Evolutionary conservation across 1,140 invertebrate genomes (phyloP), one percentile per base, ranked within the genome.

Genomic region (Pentalonia nigronervosa): DNA sequence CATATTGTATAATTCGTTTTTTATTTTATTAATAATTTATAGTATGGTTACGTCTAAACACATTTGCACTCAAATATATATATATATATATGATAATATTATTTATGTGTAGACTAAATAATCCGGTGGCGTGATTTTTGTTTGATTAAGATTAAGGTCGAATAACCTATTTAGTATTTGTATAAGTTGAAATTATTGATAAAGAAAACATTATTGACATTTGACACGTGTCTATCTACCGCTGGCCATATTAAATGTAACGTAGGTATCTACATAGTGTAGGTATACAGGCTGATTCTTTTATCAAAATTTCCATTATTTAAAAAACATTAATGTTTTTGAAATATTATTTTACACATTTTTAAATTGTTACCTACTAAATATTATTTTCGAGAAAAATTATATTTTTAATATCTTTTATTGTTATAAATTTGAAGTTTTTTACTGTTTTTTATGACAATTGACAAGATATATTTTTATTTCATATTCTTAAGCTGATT

Each of bases 61-160:
- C 0, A 34, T 76, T 67, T n/a, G 56, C 30, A 11, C 21, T 53
- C 20, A 53, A 53, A 53, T 53, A 53, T 21, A 21, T 20, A 53
- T 21, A 53, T 20, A 20, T 53, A 53, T n/a, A n/a, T n/a, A n/a
- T n/a, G n/a, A 53, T 50, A 50, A 67, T n/a, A 17, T n/a, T 34
- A 34, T 14, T n/a, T 17, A 17, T 76, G 7, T 17, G 14, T 76
- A 76, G 30, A 76, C 30, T 17, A 76, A 14, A 76, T 76, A 34
- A n/a, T 76, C n/a, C n/a, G 60, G 81, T 83, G 81, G 81, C 81
- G 81, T 83, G 81, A 81, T 81, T 34, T 83, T 41, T 83, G 34
- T 81, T 81, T 34, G 7, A 81, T 81, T 23, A 83, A 36, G 34
- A 83, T 83, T 83, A 83, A 83, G 60, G 60, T 76, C n/a, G 9